Percentiles rank a stretch among this genome's conserved stretches.
These are phyloP conservation scores for Drosophila setifemur DNA, from an alignment of 1,140 invertebrate species.

Conservation along the genomic window DNA sequence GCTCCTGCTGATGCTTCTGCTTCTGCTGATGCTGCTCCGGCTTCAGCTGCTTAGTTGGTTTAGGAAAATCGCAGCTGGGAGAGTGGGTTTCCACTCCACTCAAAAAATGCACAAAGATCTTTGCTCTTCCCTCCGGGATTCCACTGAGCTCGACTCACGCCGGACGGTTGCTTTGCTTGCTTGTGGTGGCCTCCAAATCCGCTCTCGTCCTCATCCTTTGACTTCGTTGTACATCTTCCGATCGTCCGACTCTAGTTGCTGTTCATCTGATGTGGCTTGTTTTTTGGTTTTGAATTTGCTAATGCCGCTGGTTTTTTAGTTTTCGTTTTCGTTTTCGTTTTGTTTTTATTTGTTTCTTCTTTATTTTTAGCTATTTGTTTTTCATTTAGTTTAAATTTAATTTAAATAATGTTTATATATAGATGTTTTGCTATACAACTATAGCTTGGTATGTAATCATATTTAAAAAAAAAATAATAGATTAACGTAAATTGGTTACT, in stretches of 20 bases:
- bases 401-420: constrained; percentile 50
- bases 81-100: too few relatives aligned
- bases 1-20: neutral
- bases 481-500: constrained; percentile 58
- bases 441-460: constrained; percentile 56
- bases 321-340: constrained; percentile 17
- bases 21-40: constrained; percentile 2
- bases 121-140: too few relatives aligned
- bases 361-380: constrained; percentile 48
- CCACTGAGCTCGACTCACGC: constrained; percentile 2
- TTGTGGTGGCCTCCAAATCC: constrained; percentile 6
- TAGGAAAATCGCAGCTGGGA: constrained; percentile 59
- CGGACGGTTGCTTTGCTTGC: constrained; percentile 17
- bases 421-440: constrained; percentile 46
- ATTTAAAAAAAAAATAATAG: constrained; percentile 52
- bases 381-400: constrained; percentile 55
- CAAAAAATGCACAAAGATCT: constrained; percentile 19
- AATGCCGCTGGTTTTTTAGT: constrained; percentile 33
- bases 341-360: constrained; percentile 35
- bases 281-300: constrained; percentile 21
- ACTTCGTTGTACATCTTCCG: constrained; percentile 55
- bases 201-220: constrained; percentile 7
- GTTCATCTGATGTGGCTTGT: constrained; percentile 49
- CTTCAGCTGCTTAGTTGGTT: constrained; percentile 40
- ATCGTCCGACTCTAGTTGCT: constrained; percentile 9